Evolutionary conservation across 2,113 vertebrate genomes (phyloP), one percentile per base, ranked within the genome.

Genomic region (Ophthalmotilapia sp.): DNA sequence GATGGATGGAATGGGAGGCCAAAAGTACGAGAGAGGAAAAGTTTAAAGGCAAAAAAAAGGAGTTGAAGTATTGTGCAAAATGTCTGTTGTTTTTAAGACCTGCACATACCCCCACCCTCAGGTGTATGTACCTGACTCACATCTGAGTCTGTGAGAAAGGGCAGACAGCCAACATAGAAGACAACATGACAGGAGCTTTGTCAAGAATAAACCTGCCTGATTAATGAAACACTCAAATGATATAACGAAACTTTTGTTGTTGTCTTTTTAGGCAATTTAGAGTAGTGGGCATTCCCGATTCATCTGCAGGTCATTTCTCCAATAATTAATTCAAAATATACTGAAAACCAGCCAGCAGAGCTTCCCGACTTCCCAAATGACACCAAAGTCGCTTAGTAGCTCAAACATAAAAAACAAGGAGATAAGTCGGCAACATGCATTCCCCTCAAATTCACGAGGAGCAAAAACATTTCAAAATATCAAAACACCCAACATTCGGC

Each of bases 51-150:
- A 81, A 38, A 10, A 49, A 26, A 26, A 38, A 17, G 21, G 77
- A 29, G 73, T 79, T 11, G 26, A 29, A 82, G 79, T 29, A 17
- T 2, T 17, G 49, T 26, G 21, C 7, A 26, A 62, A 8, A 19
- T 6, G 19, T 36, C 23, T 0, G 15, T 47, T n/a, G 21, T 65
- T 56, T 40, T 79, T 9, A 51, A 9, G 17, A 51, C 47, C 23
- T 75, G 38, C 14, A 47, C 14, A 26, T 29, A 84, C 14, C 23
- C 19, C n/a, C 40, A 38, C 23, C 19, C 33, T 21, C 42, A 60
- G 65, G 88, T 89, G 89, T 33, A 68, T 70, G 55, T 77, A n/a
- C 73, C 88, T 56, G 91, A 68, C 45, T 81, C 82, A 82, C 31
- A 7, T 36, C 54, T 89, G 54, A 87, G 49, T 88, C 83, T 42